Conservation (phyloP, 2,888 invertebrate genomes). For the Mamestra brassicae region DNA sequence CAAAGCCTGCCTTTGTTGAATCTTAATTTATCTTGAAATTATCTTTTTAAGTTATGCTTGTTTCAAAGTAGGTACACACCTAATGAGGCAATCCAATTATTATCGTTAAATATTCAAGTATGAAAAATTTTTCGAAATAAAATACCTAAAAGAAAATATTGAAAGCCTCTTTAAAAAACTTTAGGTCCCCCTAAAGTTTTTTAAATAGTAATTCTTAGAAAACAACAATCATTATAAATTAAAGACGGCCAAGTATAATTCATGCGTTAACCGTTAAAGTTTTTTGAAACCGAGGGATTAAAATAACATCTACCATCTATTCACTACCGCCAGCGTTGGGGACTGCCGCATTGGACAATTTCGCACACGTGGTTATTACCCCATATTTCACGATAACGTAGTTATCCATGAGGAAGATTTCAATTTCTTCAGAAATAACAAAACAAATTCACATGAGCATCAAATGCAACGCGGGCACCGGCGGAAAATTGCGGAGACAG, state of each 20-base stretch:
- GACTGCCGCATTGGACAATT: conserved; percentile 61
- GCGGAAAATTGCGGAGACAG: conserved; percentile 88
- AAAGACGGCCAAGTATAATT: background rate
- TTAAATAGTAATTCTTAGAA: background rate
- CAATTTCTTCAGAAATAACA: conserved; percentile 81
- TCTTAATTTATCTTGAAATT: background rate
- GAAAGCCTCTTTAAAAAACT: too few relatives aligned
- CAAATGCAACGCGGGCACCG: conserved; percentile 81
- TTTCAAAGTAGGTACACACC: background rate
- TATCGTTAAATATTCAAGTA: too few relatives aligned
- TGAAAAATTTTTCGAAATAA: too few relatives aligned
- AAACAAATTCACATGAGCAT: conserved; percentile 83
- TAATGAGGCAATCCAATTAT: too few relatives aligned
- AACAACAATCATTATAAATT: background rate
- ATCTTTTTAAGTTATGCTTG: background rate
- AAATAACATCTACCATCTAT: conserved; percentile 52
- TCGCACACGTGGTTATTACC: conserved; percentile 60
- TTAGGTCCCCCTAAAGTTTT: too few relatives aligned
- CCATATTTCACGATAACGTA: conserved; percentile 65
- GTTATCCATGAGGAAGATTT: conserved; percentile 76
- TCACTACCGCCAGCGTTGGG: conserved; percentile 42
- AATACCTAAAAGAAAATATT: too few relatives aligned
- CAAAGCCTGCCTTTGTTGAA: background rate
- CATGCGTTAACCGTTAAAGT: conserved; percentile 5
- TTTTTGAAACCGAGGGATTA: background rate